phyloP scores from a whole-genome alignment of 2,797 vertebrate genomes.

The Microctenopoma stevenorrisi region DNA sequence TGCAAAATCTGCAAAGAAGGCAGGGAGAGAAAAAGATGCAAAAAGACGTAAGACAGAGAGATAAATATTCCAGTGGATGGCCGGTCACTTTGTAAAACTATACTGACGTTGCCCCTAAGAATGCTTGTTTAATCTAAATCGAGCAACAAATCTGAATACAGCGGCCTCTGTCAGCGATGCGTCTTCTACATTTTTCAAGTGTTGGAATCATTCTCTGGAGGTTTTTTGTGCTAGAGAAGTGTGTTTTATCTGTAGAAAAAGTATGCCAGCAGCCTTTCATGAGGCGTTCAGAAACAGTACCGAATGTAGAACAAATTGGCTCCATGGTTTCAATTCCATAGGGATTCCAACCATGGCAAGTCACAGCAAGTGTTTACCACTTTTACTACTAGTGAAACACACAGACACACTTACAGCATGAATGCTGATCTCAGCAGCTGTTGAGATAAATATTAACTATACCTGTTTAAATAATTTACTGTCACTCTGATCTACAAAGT shows the following conservation, averaged over 20 bases:
- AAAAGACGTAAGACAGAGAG: neutral
- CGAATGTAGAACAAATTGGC: too few relatives aligned
- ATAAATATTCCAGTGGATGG: neutral
- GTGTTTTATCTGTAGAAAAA: too few relatives aligned
- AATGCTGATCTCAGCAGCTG: conserved; percentile 48
- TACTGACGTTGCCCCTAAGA: too few relatives aligned
- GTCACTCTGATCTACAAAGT: conserved; percentile 1
- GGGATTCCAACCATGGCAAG: conserved; percentile 7
- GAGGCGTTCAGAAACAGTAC: too few relatives aligned
- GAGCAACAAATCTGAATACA: too few relatives aligned
- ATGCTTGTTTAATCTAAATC: too few relatives aligned
- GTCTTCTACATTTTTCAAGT: too few relatives aligned
- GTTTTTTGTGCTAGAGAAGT: too few relatives aligned
- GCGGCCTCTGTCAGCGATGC: too few relatives aligned
- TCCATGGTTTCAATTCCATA: conserved; percentile 25
- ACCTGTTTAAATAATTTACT: conserved; percentile 53
- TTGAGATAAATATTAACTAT: conserved; percentile 27
- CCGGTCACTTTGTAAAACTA: too few relatives aligned
- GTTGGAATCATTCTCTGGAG: too few relatives aligned
- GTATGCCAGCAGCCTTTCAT: too few relatives aligned
- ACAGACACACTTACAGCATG: conserved; percentile 15
- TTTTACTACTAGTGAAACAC: conserved; percentile 18
- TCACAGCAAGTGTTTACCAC: conserved; percentile 54
- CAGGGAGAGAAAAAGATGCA: neutral
- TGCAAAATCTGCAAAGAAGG: conserved; percentile 90